A percentile compares a stretch with the other conserved stretches of the same genome.
Conservation (phyloP, 2,113 vertebrate genomes). For the Pelobates fuscus region DNA sequence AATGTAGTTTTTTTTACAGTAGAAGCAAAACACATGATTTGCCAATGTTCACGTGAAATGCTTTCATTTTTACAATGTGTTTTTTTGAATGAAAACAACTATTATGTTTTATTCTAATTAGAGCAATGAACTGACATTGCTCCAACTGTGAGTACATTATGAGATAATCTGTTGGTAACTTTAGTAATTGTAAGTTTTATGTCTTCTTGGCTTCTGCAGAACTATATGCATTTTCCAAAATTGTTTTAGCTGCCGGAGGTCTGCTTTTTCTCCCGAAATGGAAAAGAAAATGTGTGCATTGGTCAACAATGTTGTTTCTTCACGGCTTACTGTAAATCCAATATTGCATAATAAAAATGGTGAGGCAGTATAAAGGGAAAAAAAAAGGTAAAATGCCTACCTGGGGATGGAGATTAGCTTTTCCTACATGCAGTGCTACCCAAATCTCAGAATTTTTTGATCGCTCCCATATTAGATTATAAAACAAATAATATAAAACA, state of each 20-base stretch:
- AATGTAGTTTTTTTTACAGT: slow-evolving; percentile 12
- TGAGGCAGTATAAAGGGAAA: not conserved
- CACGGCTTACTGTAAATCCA: not conserved
- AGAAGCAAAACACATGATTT: slow-evolving; percentile 1
- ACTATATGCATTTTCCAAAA: slow-evolving; percentile 13
- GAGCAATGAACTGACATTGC: slow-evolving; percentile 31
- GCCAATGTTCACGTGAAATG: slow-evolving; percentile 25
- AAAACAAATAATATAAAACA: no score
- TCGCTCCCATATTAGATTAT: no score
- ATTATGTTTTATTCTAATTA: slow-evolving; percentile 45
- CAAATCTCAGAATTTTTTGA: no score
- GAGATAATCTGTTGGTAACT: slow-evolving; percentile 42
- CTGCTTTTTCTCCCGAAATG: slow-evolving; percentile 7
- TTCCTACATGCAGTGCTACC: no score
- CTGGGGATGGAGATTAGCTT: no score
- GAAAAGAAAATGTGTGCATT: slow-evolving; percentile 6
- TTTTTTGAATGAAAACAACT: slow-evolving; percentile 38
- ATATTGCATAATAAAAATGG: not conserved
- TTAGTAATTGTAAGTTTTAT: slow-evolving; percentile 45
- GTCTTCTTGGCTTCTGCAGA: slow-evolving; percentile 37
- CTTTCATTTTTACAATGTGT: slow-evolving; percentile 37
- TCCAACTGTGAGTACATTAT: slow-evolving; percentile 47
- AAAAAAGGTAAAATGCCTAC: no score
- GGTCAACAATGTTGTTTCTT: slow-evolving; percentile 21
- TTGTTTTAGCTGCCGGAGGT: slow-evolving; percentile 18